Evolutionary conservation across 2,888 invertebrate species (phyloP).

Genomic region (Anarsia innoxiella): DNA sequence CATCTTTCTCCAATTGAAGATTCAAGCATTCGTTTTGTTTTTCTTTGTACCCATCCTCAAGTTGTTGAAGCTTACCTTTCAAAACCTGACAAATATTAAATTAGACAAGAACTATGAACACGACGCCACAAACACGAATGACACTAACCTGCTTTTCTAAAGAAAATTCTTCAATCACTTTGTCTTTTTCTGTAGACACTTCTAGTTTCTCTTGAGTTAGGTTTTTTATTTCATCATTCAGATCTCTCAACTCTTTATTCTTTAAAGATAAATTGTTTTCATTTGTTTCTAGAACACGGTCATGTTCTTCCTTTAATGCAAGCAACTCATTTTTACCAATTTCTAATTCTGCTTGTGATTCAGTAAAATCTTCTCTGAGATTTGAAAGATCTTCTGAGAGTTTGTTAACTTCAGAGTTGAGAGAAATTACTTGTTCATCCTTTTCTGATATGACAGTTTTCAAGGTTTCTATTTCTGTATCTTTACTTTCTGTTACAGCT

Average conservation of each 20-base stretch:
- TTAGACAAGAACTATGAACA: conserved; percentile 17
- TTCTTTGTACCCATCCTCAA: conserved; percentile 27
- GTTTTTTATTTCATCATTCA: conserved; percentile 37
- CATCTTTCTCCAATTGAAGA: conserved; percentile 30
- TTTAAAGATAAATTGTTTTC: conserved; percentile 39
- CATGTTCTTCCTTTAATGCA: conserved; percentile 43
- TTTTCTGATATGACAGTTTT: conserved; percentile 45
- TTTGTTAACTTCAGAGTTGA: conserved; percentile 56
- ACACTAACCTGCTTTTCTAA: conserved; percentile 54
- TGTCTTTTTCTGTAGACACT: conserved; percentile 31
- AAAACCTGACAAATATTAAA: conserved; percentile 40
- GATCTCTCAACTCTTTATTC: conserved; percentile 42
- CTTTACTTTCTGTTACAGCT: conserved; percentile 43
- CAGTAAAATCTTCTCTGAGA: conserved; percentile 47
- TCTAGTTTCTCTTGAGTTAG: conserved; percentile 27
- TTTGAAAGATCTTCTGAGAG: conserved; percentile 35
- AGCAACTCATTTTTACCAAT: conserved; percentile 49
- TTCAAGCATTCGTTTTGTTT: conserved; percentile 26
- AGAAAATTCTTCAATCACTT: conserved; percentile 25
- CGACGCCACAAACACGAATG: conserved; percentile 28
- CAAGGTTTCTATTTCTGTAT: conserved; percentile 43
- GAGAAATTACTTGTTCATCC: conserved; percentile 42
- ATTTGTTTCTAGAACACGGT: conserved; percentile 33
- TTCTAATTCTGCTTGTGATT: conserved; percentile 52
- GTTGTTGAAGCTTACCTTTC: conserved; percentile 33